Percentiles rank a stretch among this genome's conserved stretches.
Conservation (phyloP, 1,140 invertebrate genomes). For the Drosophila ficusphila region DNA sequence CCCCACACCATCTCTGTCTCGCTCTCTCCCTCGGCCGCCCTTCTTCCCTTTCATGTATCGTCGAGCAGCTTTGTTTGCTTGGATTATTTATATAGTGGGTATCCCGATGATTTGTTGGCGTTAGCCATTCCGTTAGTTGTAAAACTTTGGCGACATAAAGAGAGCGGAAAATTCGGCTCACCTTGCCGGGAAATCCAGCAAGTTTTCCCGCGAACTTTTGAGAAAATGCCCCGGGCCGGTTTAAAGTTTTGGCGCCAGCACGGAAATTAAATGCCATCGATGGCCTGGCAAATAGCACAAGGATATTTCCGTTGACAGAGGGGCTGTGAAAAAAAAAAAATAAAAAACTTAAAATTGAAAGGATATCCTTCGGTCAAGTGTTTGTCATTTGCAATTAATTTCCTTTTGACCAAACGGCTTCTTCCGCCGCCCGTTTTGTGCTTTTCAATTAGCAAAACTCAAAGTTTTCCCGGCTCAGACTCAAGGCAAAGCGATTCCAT, state of each 20-base stretch:
- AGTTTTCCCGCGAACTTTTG: constrained; percentile 51
- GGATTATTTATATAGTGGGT: constrained; percentile 54
- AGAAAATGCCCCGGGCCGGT: constrained; percentile 28
- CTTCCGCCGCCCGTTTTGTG: constrained; percentile 57
- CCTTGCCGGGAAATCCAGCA: constrained; percentile 22
- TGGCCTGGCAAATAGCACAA: constrained; percentile 50
- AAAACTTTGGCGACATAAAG: constrained; percentile 21
- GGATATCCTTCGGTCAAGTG: constrained; percentile 67
- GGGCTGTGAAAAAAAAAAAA: background rate
- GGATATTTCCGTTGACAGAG: constrained; percentile 33
- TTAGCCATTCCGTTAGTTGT: constrained; percentile 28
- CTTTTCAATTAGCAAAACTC: constrained; percentile 63
- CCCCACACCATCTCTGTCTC: background rate
- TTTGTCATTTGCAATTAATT: constrained; percentile 81
- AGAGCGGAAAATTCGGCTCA: constrained; percentile 30
- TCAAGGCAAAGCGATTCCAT: constrained; percentile 50
- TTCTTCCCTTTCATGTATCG: constrained; percentile 25
- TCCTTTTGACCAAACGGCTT: constrained; percentile 67
- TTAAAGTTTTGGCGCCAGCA: constrained; percentile 59
- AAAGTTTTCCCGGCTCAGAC: constrained; percentile 47
- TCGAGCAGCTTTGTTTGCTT: constrained; percentile 44
- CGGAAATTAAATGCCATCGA: constrained; percentile 80
- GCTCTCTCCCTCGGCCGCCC: background rate
- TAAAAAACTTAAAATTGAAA: constrained; percentile 47
- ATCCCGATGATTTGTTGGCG: constrained; percentile 53